Base-by-base conservation (phyloP, 2,888 invertebrate species). In the Nemoura dubitans region DNA sequence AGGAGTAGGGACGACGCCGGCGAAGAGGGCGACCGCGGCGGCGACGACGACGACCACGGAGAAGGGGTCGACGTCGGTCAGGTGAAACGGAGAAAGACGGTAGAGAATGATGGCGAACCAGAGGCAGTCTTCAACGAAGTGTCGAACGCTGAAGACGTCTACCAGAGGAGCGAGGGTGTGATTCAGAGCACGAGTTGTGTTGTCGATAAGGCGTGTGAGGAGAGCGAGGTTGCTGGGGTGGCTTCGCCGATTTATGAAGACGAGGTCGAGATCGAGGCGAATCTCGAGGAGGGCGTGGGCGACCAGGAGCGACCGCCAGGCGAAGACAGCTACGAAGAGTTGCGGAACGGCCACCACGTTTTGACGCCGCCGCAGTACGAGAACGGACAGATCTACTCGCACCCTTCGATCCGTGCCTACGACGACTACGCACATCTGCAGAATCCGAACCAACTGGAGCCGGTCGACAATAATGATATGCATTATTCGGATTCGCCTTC, bases 391-490 rank as follows among this genome's bases (percentile, higher is more conserved):
- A 16, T 26, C 5, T 83, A 83, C 83, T 25, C 30, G 83, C 36
- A 42, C 30, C n/a, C 42, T 26, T 25, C 21, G 26, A n/a, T 83
- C 42, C 26, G n/a, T 0, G 0, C 2, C n/a, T 36, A n/a, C 28
- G 29, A 82, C 30, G 82, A 28, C 26, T 78, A 78, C 78, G 10
- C 25, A 0, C 78, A 78, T n/a, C 28, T 78, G 78, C 10, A 10
- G 21, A 78, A 78, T 27, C 30, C 28, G 1, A 28, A 27, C 28
- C 84, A 84, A 25, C n/a, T 84, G n/a, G 76, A 84, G 29, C 84
- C 84, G 76, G 59, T 84, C 28, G 59, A 76, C 59, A 26, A 84
- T 27, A 28, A 84, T 84, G 84, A 27, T 21, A 84, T 84, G 59
- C 84, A 84, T 27, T 84, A 84, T 26, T 7, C 84, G 59, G 59